Evolutionary conservation across 2,888 invertebrate genomes (phyloP), one percentile per base, ranked within the genome.

Genomic region (Drosophila peninsularis): DNA sequence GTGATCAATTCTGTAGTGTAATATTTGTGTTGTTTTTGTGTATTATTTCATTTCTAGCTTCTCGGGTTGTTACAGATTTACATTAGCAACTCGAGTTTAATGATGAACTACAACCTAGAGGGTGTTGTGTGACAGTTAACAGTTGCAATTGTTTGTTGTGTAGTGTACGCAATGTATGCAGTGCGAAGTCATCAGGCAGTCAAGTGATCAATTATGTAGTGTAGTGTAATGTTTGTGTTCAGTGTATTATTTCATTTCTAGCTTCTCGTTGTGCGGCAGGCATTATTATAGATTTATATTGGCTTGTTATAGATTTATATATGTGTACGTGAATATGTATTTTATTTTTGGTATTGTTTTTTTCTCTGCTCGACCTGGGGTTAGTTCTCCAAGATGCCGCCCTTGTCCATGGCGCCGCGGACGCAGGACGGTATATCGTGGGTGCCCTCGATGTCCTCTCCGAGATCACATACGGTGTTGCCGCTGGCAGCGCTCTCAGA

Each of bases 301-400:
- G 24, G n/a, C n/a, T 5, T 24, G 5, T 24, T 30, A 6, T 7
- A 7, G 27, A 7, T 30, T 6, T 30, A 6, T 30, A 5, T 27
- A 3, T 47, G 30, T 11, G 30, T 30, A 7, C 11, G 9, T 24
- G 13, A 7, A 13, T 9, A 24, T 9, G 4, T 50, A 5, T 45
- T n/a, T n/a, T n/a, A n/a, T n/a, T n/a, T n/a, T 4, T 13, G 34
- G 11, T 34, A 44, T 49, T 36, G n/a, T 14, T 19, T 30, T 36
- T 30, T 30, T 30, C 27, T 30, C 27, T 30, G 27, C 6, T 30
- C 27, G 2, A 0, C 41, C 11, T 41, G 24, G 24, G 4, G 41
- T 19, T 32, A 73, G 10, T 77, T 70, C 34, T 78, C 65, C 9
- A 79, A 5, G 5, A 49, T 55, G 9, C 52, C 44, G 19, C 72